These are phyloP conservation scores for Lutraria rhynchaena DNA, from an alignment of 1,140 invertebrate species.

Conservation along the genomic window DNA sequence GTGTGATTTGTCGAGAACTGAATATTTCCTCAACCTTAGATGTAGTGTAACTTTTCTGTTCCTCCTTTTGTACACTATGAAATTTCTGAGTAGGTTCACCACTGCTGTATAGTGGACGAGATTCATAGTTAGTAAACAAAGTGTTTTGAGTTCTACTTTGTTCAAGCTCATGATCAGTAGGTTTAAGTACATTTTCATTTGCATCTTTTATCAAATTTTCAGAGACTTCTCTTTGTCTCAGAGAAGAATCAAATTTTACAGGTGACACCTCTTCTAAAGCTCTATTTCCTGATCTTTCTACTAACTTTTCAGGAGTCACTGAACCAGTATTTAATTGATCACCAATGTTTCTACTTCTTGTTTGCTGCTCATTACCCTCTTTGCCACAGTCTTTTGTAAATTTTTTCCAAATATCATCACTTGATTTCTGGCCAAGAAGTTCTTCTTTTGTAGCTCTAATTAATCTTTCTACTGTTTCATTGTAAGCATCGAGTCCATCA, in stretches of 20 bases:
- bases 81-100: conserved; percentile 13
- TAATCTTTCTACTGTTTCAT: conserved; percentile 58
- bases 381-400: not conserved
- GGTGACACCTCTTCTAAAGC: too few species aligned
- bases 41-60: conserved; percentile 17
- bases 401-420: conserved; percentile 57
- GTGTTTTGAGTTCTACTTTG: conserved; percentile 10
- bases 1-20: conserved; percentile 31
- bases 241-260: too few species aligned
- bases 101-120: conserved; percentile 4
- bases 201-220: not conserved
- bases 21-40: conserved; percentile 55
- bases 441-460: conserved; percentile 57
- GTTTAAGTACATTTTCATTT: not conserved
- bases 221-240: not conserved
- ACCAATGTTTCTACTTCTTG: not conserved
- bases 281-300: too few species aligned
- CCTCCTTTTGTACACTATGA: not conserved
- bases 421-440: conserved; percentile 35
- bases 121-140: conserved; percentile 27
- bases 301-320: too few species aligned
- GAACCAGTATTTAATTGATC: too few species aligned
- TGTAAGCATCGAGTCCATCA: conserved; percentile 48
- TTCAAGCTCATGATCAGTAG: not conserved
- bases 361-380: not conserved